These are phyloP conservation scores for Synanceia verrucosa DNA, from an alignment of 2,797 vertebrate genomes.

Conservation along the genomic window DNA sequence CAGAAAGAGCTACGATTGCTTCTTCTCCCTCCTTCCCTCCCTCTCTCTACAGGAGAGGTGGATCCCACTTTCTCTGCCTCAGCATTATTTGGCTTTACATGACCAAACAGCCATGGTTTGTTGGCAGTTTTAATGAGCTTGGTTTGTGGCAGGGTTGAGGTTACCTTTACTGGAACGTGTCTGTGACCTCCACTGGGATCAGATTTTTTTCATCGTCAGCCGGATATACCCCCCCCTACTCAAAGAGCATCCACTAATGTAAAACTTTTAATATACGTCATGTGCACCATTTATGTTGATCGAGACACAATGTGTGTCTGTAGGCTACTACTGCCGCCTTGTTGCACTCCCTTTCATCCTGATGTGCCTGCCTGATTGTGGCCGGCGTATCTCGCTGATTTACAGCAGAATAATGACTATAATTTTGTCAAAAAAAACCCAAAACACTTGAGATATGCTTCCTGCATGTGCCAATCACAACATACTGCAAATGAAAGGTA, in stretches of 20 bases:
- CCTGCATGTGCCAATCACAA: neutral
- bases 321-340: too few relatives aligned
- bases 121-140: slow-evolving; percentile 84
- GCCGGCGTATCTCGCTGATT: slow-evolving; percentile 5
- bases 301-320: neutral
- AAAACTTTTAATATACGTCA: slow-evolving; percentile 18
- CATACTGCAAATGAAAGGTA: slow-evolving; percentile 4
- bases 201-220: slow-evolving; percentile 55
- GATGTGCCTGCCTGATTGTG: too few relatives aligned
- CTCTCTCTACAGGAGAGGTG: neutral
- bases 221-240: slow-evolving; percentile 3
- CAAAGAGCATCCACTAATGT: slow-evolving; percentile 16
- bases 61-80: slow-evolving; percentile 58
- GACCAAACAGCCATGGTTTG: slow-evolving; percentile 79
- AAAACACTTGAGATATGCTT: neutral
- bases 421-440: slow-evolving; percentile 44
- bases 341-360: neutral
- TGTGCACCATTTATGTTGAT: neutral
- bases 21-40: slow-evolving; percentile 39
- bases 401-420: slow-evolving; percentile 22
- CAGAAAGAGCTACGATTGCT: slow-evolving; percentile 46
- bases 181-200: slow-evolving; percentile 62
- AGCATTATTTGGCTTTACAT: slow-evolving; percentile 72
- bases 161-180: slow-evolving; percentile 76
- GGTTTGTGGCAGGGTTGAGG: slow-evolving; percentile 52